Evolutionary conservation across 2,888 invertebrate genomes (phyloP).

Genomic region (Mimumesa dahlbomi): DNA sequence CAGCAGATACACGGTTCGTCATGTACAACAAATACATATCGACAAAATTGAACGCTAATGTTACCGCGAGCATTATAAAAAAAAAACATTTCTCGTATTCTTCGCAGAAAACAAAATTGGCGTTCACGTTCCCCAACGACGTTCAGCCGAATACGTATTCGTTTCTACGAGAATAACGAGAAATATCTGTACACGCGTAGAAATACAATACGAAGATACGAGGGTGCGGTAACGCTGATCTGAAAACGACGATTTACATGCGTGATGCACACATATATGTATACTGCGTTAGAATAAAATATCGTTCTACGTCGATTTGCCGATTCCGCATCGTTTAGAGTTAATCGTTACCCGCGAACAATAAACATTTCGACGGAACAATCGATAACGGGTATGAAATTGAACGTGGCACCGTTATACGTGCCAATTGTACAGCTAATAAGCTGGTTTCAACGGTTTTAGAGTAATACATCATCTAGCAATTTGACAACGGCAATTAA

Average conservation of each 20-base stretch:
- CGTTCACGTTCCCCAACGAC: not conserved
- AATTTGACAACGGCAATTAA: slow-evolving; percentile 10
- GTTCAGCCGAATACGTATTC: not conserved
- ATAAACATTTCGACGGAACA: slow-evolving; percentile 6
- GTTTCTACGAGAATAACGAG: not conserved
- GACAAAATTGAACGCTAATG: not conserved
- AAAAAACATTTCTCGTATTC: slow-evolving; percentile 1
- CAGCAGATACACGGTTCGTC: slow-evolving; percentile 50
- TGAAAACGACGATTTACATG: slow-evolving; percentile 20
- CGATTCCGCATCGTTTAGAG: not conserved
- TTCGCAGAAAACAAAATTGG: too few relatives aligned
- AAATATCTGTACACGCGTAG: not conserved
- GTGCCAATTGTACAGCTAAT: slow-evolving; percentile 2
- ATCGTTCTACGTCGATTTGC: slow-evolving; percentile 9
- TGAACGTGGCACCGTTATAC: slow-evolving; percentile 1
- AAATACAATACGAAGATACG: slow-evolving; percentile 13
- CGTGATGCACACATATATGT: slow-evolving; percentile 19
- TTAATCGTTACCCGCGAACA: slow-evolving; percentile 1
- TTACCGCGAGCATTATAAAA: not conserved
- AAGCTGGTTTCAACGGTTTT: not conserved
- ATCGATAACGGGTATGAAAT: slow-evolving; percentile 6
- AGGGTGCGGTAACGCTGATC: slow-evolving; percentile 13
- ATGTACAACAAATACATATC: not conserved
- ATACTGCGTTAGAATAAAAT: not conserved
- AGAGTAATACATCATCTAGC: slow-evolving; percentile 2